A percentile compares a stretch with the other conserved stretches of the same genome.
Conservation (phyloP, 2,888 invertebrate genomes). For the Amblyteles armatorius region DNA sequence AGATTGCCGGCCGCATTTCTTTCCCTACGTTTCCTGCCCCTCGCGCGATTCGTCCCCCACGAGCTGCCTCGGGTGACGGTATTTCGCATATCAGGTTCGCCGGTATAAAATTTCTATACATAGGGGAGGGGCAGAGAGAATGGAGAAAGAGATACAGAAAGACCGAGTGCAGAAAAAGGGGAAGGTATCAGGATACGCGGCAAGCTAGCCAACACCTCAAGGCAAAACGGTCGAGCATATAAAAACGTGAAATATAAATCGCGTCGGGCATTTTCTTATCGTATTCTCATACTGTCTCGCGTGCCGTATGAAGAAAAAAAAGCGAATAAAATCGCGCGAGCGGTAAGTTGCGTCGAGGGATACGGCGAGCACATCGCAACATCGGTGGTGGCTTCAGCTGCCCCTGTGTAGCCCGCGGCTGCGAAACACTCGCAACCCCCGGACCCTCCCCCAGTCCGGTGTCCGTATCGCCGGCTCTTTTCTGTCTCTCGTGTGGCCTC, state of each 20-base stretch:
- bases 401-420: constrained; percentile 60
- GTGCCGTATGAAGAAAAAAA: constrained; percentile 77
- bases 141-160: constrained; percentile 45
- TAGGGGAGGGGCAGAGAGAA: constrained; percentile 67
- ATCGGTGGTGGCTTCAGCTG: constrained; percentile 41
- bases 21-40: constrained; percentile 18
- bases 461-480: constrained; percentile 37
- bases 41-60: constrained; percentile 27
- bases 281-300: constrained; percentile 64
- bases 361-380: constrained; percentile 62
- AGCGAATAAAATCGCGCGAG: constrained; percentile 80
- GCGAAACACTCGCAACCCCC: constrained; percentile 53
- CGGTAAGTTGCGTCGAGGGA: constrained; percentile 81
- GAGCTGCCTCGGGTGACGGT: constrained; percentile 78
- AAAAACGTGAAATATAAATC: constrained; percentile 82
- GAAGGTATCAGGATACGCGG: constrained; percentile 56
- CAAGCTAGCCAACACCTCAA: constrained; percentile 81
- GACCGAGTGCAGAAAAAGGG: constrained; percentile 35
- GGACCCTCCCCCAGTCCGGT: constrained; percentile 39
- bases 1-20: constrained; percentile 44
- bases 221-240: constrained; percentile 78
- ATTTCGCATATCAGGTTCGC: constrained; percentile 81
- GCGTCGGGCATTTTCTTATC: constrained; percentile 80
- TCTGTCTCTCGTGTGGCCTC: constrained; percentile 35
- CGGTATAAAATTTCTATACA: constrained; percentile 76